phyloP scores from a whole-genome alignment of 2,888 invertebrate genomes.

The Metellina segmentata region DNA sequence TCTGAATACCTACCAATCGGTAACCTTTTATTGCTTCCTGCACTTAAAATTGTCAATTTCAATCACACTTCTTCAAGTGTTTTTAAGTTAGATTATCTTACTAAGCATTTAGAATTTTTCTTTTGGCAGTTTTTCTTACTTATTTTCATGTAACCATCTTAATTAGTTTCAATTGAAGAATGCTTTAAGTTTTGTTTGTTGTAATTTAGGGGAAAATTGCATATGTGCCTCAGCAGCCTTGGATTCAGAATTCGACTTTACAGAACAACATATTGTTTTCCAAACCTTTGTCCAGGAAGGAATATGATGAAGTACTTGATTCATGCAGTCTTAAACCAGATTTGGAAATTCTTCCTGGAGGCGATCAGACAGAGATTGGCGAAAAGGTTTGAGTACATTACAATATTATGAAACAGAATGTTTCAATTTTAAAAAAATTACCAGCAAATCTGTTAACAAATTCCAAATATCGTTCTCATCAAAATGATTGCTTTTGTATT shows the following conservation, averaged over 20 bases:
- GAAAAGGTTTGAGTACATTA: constrained; percentile 81
- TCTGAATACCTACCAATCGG: no score
- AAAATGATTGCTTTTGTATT: no score
- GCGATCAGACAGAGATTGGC: constrained; percentile 84
- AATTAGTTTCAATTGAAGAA: background rate
- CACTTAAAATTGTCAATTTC: no score
- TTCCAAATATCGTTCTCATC: no score
- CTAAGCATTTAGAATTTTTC: background rate
- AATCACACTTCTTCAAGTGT: no score
- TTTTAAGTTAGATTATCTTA: background rate
- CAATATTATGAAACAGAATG: background rate
- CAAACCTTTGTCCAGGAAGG: constrained; percentile 78
- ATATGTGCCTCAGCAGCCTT: constrained; percentile 81
- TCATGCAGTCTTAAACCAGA: constrained; percentile 83
- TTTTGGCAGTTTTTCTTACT: no score
- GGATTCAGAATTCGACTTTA: constrained; percentile 83
- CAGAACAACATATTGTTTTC: constrained; percentile 83
- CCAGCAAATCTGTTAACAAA: background rate
- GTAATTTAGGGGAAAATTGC: constrained; percentile 79
- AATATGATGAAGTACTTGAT: constrained; percentile 81
- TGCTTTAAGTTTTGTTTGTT: background rate
- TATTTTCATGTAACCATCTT: no score
- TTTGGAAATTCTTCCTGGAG: constrained; percentile 83
- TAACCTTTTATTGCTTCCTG: no score
- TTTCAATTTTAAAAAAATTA: background rate